Percentiles rank a stretch among this genome's conserved stretches.
These are phyloP conservation scores for Oikopleura albicans DNA, from an alignment of 23 tunicate genomes.

Conservation along the genomic window DNA sequence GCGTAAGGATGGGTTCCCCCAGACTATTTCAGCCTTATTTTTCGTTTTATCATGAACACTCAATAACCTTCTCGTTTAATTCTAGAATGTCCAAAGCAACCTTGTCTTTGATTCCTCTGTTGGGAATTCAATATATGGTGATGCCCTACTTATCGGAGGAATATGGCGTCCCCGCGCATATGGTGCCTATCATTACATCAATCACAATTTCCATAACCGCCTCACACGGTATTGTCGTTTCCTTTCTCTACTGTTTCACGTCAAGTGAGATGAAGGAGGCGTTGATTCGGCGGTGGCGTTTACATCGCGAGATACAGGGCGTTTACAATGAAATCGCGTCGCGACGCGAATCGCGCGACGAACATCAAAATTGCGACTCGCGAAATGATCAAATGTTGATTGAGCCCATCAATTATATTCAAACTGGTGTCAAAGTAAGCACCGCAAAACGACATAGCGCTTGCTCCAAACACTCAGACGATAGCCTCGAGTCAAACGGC, in stretches of 20 bases:
- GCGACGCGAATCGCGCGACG: not conserved
- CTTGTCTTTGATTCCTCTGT: constrained; percentile 34
- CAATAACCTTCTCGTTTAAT: too few relatives aligned
- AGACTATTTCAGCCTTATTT: too few relatives aligned
- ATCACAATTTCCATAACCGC: not conserved
- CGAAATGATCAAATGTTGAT: not conserved
- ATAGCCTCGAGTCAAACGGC: not conserved
- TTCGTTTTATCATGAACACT: too few relatives aligned
- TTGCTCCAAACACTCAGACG: not conserved
- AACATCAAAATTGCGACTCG: not conserved
- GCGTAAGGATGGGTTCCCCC: too few relatives aligned
- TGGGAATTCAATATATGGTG: constrained; percentile 32
- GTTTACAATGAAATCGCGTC: constrained; percentile 1
- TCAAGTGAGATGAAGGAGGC: constrained; percentile 8
- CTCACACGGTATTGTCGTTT: not conserved
- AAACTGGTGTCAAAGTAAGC: too few relatives aligned
- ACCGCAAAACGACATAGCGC: not conserved
- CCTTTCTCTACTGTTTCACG: not conserved
- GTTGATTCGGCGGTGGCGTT: not conserved
- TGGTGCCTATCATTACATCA: not conserved
- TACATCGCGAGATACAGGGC: not conserved
- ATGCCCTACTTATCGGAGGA: constrained; percentile 20
- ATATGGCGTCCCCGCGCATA: not conserved
- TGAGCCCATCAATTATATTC: not conserved
- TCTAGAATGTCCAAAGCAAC: constrained; percentile 46